Conservation (phyloP, 2,113 vertebrate genomes). For the Orcinus orca region DNA sequence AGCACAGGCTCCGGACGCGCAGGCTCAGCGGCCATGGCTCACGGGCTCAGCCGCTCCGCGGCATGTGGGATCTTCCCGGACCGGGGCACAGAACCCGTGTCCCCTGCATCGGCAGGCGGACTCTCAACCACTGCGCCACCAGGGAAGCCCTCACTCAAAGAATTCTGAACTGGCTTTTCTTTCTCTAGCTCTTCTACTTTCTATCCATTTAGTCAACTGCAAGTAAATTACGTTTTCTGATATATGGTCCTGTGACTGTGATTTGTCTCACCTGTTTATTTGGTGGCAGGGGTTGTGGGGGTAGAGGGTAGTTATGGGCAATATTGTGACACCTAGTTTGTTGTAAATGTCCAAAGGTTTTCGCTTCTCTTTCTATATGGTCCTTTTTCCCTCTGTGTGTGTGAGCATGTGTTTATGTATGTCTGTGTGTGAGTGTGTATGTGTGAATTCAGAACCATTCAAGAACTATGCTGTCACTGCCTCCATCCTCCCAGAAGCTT, state of each 20-base stretch:
- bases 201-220: not conserved
- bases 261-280: not conserved
- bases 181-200: not conserved
- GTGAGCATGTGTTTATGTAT: not conserved
- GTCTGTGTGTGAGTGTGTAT: not conserved
- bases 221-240: not conserved
- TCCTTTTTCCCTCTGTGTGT: not conserved
- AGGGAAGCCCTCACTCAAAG: not conserved
- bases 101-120: too few species aligned
- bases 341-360: not conserved
- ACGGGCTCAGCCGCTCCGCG: too few species aligned
- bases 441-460: not conserved
- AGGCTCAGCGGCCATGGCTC: too few species aligned
- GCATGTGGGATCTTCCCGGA: too few species aligned
- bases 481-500: not conserved
- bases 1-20: too few species aligned
- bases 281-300: not conserved
- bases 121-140: too few species aligned
- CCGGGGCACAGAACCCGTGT: too few species aligned
- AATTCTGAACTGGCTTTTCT: not conserved
- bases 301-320: not conserved
- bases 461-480: not conserved
- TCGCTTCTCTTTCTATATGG: not conserved
- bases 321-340: not conserved
- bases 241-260: not conserved